A percentile compares a stretch with the other conserved stretches of the same genome.
Evolutionary conservation across 2,113 vertebrate genomes (phyloP).

Genomic region (Elaphurus davidianus): DNA sequence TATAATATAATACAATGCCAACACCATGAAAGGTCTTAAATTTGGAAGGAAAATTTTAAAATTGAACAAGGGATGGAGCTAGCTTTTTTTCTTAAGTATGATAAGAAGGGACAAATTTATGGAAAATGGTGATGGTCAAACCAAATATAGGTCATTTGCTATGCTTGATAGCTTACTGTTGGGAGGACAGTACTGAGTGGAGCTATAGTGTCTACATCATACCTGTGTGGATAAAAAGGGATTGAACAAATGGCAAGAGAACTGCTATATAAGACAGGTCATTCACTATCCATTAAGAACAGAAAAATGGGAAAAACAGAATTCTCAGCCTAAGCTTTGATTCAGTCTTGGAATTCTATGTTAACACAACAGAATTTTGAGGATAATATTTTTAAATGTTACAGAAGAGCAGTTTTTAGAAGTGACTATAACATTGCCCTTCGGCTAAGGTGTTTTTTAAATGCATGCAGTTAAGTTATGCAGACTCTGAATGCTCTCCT

Average conservation of each 20-base stretch:
- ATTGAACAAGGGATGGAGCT: background rate
- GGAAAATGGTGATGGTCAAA: background rate
- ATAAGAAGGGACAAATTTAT: background rate
- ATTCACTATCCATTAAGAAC: background rate
- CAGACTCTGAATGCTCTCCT: background rate
- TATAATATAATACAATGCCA: background rate
- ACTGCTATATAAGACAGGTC: background rate
- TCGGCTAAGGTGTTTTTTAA: background rate
- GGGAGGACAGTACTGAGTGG: background rate
- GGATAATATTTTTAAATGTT: background rate
- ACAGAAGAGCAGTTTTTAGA: background rate
- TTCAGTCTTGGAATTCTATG: background rate
- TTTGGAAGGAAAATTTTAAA: background rate
- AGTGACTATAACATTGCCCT: background rate
- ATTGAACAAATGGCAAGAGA: background rate
- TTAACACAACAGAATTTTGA: background rate
- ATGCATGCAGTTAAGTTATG: background rate
- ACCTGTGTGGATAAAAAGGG: background rate
- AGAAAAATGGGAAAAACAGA: background rate
- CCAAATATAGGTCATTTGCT: background rate
- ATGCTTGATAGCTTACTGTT: background rate
- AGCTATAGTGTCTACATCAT: background rate
- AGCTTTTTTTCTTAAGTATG: background rate
- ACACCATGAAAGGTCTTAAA: background rate
- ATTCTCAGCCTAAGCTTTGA: background rate